A percentile compares a stretch with the other conserved stretches of the same genome.
These are phyloP conservation scores for Actinia equina DNA, from an alignment of 64 coral and sea anemone species.

Conservation along the genomic window DNA sequence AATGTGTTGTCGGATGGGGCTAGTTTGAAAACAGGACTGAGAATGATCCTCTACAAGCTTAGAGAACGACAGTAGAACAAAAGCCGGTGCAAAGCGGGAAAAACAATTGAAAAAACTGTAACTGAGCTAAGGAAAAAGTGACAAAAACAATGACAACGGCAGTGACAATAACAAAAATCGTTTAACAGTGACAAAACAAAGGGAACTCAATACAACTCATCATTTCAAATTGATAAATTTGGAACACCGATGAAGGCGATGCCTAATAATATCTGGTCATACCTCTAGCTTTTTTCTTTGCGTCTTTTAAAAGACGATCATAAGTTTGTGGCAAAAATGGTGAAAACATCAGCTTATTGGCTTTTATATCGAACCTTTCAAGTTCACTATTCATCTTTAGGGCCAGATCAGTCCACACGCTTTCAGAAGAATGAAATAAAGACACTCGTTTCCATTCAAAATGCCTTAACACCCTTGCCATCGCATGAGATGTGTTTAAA, in stretches of 20 bases:
- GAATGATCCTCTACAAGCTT: too few species aligned
- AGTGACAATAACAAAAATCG: background rate
- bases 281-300: constrained; percentile 9
- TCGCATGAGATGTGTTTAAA: background rate
- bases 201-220: too few species aligned
- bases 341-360: background rate
- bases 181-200: background rate
- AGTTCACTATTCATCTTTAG: background rate
- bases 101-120: background rate
- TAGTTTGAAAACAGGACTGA: too few species aligned
- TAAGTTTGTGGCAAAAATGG: background rate
- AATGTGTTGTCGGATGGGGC: too few species aligned
- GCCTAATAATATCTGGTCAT: background rate
- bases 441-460: background rate
- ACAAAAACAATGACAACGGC: background rate
- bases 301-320: background rate
- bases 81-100: too few species aligned
- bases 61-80: too few species aligned
- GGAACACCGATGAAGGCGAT: background rate
- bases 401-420: background rate
- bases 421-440: background rate
- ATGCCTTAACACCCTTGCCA: background rate
- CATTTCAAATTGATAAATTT: background rate
- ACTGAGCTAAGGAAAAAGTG: background rate
- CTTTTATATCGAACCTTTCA: background rate